Conservation (phyloP, 2,797 vertebrate species). For the Nyctibius grandis region DNA sequence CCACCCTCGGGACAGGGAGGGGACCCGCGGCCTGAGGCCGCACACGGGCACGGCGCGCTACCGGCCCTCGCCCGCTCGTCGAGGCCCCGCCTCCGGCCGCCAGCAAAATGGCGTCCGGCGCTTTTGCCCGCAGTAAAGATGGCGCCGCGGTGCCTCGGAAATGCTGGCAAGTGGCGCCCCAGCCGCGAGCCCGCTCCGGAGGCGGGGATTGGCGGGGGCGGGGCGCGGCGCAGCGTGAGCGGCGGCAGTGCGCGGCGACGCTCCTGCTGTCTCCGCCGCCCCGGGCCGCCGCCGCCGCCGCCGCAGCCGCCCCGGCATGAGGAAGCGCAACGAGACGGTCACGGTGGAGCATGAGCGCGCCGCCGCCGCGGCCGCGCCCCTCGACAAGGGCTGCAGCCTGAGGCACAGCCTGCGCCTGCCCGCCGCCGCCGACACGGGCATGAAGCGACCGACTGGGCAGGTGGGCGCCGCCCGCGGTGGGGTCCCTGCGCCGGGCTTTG, state of each 20-base stretch:
- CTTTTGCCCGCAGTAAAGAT: not conserved
- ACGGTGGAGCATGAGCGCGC: constrained; percentile 55
- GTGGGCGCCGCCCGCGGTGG: not conserved
- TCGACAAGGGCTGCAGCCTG: constrained; percentile 66
- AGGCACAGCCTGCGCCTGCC: constrained; percentile 66
- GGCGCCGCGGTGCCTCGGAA: not conserved
- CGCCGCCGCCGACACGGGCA: not conserved
- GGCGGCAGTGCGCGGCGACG: not conserved
- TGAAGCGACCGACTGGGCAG: constrained; percentile 23
- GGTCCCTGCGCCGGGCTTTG: not conserved
- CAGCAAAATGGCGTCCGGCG: not conserved
- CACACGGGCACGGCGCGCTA: not conserved
- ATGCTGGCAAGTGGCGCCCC: not conserved
- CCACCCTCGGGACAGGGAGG: accelerated
- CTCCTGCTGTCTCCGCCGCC: not conserved
- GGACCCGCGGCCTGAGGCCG: not conserved
- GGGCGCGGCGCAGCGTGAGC: not conserved
- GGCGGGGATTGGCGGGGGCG: not conserved
- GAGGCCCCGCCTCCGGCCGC: not conserved
- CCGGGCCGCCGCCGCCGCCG: not conserved
- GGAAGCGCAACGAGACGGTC: constrained; percentile 55
- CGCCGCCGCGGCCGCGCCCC: constrained; percentile 51
- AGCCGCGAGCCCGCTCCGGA: not conserved
- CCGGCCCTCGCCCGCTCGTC: not conserved
- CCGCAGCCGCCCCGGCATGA: constrained; percentile 14